A percentile compares a stretch with the other conserved stretches of the same genome.
Evolutionary conservation across 2,113 vertebrate genomes (phyloP).

Genomic region (Gymnocephalus cernua): DNA sequence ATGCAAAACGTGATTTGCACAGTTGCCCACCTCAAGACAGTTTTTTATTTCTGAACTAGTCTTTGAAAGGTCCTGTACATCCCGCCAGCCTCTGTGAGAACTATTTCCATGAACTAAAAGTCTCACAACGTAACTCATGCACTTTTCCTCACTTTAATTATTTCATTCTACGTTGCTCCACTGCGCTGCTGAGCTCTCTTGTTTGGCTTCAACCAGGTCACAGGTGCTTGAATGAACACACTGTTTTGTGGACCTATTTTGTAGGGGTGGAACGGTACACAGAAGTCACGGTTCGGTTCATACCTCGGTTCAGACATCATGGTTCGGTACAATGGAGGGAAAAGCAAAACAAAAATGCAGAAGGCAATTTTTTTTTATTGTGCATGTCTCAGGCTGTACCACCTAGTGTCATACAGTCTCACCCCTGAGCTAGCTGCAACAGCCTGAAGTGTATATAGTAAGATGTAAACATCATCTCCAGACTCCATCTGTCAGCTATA

Average conservation of each 20-base stretch:
- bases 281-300: too few species aligned
- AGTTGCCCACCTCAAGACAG: neutral
- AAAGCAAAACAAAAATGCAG: too few species aligned
- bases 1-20: neutral
- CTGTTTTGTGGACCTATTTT: neutral
- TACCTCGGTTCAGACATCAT: too few species aligned
- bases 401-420: too few species aligned
- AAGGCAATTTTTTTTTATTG: too few species aligned
- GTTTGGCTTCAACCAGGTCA: neutral
- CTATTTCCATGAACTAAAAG: constrained; percentile 5
- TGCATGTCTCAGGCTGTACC: too few species aligned
- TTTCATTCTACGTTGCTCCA: constrained; percentile 8
- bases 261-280: too few species aligned
- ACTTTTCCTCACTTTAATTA: constrained; percentile 14
- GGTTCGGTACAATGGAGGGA: too few species aligned
- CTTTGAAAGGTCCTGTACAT: neutral
- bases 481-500: too few species aligned
- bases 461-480: too few species aligned
- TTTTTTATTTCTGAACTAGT: neutral
- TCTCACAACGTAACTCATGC: neutral
- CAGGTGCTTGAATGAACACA: constrained; percentile 2
- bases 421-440: too few species aligned
- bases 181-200: constrained; percentile 12
- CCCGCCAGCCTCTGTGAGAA: neutral
- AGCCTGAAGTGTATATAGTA: too few species aligned